Conservation (phyloP, 2,888 invertebrate species). For the Apodemia zela region DNA sequence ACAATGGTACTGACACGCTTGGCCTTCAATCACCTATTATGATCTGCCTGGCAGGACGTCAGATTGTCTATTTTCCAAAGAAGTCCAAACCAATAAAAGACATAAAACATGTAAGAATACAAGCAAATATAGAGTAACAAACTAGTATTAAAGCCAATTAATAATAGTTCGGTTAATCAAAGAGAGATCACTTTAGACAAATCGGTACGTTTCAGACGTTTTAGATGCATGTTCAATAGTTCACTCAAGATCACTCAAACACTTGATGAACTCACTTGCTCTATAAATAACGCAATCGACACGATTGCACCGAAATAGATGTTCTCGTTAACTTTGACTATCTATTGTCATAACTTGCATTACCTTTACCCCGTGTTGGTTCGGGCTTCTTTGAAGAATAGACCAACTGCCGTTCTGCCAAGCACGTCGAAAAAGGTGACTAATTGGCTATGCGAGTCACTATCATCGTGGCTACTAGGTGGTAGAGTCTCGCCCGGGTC, state of each 20-base stretch:
- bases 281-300: slow-evolving; percentile 35
- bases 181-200: slow-evolving; percentile 9
- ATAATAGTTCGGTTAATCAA: slow-evolving; percentile 4
- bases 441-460: no score
- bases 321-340: slow-evolving; percentile 23
- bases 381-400: no score
- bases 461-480: no score
- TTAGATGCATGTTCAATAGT: slow-evolving; percentile 27
- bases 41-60: no score
- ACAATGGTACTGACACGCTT: no score
- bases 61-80: no score
- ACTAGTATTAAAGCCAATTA: not conserved
- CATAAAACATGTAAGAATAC: not conserved
- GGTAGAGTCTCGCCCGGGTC: no score
- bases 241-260: slow-evolving; percentile 34
- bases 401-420: no score
- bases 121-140: not conserved
- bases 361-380: no score
- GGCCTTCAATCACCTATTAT: no score
- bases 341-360: not conserved
- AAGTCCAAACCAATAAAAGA: no score
- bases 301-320: slow-evolving; percentile 38
- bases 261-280: slow-evolving; percentile 37
- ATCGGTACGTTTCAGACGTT: slow-evolving; percentile 19
- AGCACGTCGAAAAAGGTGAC: no score